A percentile compares a stretch with the other conserved stretches of the same genome.
phyloP scores from a whole-genome alignment of 1,140 invertebrate genomes.

The Caenorhabditis inopinata region DNA sequence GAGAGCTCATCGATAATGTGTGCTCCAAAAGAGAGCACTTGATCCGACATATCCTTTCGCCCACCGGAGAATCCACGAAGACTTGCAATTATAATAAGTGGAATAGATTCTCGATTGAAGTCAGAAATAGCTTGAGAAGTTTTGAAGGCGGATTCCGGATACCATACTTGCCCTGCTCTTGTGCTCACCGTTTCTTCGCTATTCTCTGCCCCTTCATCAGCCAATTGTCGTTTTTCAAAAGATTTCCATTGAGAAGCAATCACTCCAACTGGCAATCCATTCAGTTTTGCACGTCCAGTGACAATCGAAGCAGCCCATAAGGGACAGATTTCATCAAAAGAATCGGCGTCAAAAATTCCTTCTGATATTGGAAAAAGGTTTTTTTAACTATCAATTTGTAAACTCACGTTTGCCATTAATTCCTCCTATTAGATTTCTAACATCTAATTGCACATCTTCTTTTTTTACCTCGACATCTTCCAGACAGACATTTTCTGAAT shows the following conservation, averaged over 20 bases:
- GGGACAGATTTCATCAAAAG: constrained; percentile 90
- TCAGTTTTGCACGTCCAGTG: constrained; percentile 81
- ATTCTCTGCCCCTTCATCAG: neutral
- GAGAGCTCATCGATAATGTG: constrained; percentile 93
- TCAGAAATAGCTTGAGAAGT: constrained; percentile 94
- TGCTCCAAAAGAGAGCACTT: constrained; percentile 96
- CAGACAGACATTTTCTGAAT: neutral
- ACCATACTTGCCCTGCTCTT: constrained; percentile 78
- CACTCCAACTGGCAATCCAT: constrained; percentile 93
- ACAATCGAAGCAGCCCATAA: constrained; percentile 98
- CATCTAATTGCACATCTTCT: neutral
- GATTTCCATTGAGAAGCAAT: constrained; percentile 75
- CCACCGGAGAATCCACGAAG: constrained; percentile 99
- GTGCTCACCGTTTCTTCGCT: neutral
- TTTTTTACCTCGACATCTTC: neutral
- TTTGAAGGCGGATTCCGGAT: constrained; percentile 85
- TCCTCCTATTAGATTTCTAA: neutral
- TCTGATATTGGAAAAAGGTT: constrained; percentile 60
- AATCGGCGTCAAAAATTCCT: constrained; percentile 89
- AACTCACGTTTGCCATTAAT: neutral
- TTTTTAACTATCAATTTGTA: no score
- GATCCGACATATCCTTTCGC: constrained; percentile 99
- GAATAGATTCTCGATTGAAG: constrained; percentile 88
- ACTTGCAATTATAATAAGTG: constrained; percentile 95
- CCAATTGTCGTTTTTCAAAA: neutral